A percentile compares a stretch with the other conserved stretches of the same genome.
Evolutionary conservation across 2,797 vertebrate genomes (phyloP).

Genomic region (Syncerus caffer): DNA sequence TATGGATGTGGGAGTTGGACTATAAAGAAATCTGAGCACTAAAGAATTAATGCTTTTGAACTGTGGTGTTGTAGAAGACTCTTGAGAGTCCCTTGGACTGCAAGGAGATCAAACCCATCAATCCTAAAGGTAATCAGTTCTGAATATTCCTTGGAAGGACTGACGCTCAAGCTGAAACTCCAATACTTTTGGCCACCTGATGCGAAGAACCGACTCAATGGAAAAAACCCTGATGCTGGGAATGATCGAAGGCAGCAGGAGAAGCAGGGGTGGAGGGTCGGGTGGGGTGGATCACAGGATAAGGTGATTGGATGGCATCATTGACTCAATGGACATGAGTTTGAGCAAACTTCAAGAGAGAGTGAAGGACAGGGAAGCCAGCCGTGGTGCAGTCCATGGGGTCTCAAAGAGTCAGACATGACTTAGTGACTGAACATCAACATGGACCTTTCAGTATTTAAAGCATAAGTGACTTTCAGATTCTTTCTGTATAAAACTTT

Average conservation of each 20-base stretch:
- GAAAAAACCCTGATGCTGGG: neutral
- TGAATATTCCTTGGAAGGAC: neutral
- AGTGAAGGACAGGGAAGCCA: neutral
- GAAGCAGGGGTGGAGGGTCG: neutral
- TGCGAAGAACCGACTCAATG: neutral
- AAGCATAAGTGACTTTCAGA: neutral
- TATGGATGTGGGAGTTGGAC: neutral
- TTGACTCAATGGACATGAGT: neutral
- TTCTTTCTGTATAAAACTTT: neutral
- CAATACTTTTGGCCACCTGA: neutral
- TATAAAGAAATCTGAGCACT: neutral
- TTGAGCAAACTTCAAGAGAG: neutral
- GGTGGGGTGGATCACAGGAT: neutral
- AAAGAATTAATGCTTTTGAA: neutral
- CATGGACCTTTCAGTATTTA: neutral
- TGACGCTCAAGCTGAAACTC: neutral
- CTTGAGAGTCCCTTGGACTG: neutral
- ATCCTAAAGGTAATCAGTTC: neutral
- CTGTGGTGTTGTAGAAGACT: neutral
- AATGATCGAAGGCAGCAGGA: neutral
- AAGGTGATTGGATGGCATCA: neutral
- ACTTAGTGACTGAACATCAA: neutral
- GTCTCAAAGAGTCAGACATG: neutral
- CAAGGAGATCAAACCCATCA: neutral
- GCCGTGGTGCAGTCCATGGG: neutral